phyloP scores from a whole-genome alignment of 1,140 invertebrate genomes.

The Cylas formicarius region DNA sequence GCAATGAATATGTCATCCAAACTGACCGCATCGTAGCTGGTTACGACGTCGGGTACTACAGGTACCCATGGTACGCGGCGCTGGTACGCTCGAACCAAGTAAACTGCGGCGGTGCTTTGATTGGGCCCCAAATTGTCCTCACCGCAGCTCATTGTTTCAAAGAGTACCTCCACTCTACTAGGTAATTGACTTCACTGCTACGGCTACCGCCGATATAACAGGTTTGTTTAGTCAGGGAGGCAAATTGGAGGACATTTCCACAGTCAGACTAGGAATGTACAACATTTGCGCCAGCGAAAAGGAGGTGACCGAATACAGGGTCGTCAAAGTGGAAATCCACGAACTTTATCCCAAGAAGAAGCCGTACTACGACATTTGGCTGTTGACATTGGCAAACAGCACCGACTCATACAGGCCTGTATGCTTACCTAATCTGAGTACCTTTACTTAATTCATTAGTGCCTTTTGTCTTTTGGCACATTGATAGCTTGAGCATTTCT shows the following conservation, averaged over 20 bases:
- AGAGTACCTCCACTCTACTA: constrained; percentile 18
- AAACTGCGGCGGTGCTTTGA: constrained; percentile 34
- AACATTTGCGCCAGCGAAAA: constrained; percentile 32
- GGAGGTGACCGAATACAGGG: constrained; percentile 20
- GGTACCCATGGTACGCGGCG: constrained; percentile 38
- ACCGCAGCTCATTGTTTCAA: constrained; percentile 39
- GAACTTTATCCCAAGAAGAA: constrained; percentile 29
- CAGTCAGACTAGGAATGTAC: constrained; percentile 31
- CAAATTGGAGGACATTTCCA: constrained; percentile 31
- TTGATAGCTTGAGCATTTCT: too few relatives aligned
- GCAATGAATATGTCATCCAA: constrained; percentile 17
- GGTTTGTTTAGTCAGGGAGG: constrained; percentile 13
- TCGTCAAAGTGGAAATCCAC: constrained; percentile 32
- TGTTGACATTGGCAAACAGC: constrained; percentile 26
- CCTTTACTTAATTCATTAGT: neutral
- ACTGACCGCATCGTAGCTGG: constrained; percentile 32
- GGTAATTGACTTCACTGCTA: constrained; percentile 1
- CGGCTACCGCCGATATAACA: neutral
- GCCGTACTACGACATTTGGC: constrained; percentile 35
- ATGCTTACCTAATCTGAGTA: constrained; percentile 26
- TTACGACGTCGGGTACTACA: constrained; percentile 36
- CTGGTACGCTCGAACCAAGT: constrained; percentile 24
- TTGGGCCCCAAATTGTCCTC: constrained; percentile 26
- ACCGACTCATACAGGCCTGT: constrained; percentile 23
- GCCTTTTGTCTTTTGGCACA: too few relatives aligned